Evolutionary conservation across 2,797 vertebrate species (phyloP), one percentile per base, ranked within the genome.

Genomic region (Poecilia picta): DNA sequence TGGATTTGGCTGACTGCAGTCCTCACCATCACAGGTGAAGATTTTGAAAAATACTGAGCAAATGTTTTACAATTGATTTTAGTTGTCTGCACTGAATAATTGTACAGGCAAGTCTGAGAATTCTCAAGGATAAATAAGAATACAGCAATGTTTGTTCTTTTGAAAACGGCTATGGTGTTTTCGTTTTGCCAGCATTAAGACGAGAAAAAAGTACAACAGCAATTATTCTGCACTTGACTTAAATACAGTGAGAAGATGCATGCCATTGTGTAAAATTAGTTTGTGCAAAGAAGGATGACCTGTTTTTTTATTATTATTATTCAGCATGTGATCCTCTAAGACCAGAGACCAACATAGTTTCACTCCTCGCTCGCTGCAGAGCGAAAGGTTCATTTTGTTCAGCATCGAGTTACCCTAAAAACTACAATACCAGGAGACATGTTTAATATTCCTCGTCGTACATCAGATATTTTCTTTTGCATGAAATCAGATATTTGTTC

Each of bases 401-500:
- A 79, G 81, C 85, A 55, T 41, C 49, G 2, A 82, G 83, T 83
- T 71, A 55, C 81, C 68, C 83, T 81, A 84, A 88, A 89, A 89
- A 90, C 85, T 83, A 94, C 87, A 82, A 89, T 76, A 87, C 81
- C 81, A 84, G 81, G 79, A 89, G 91, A 89, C 91, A 77, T 85
- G 87, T 93, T 94, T 93, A 93, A 93, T 92, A 93, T 94, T 94
- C 88, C 79, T 85, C 86, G 86, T 84, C 81, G 89, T 87, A 91
- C 90, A 92, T 94, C 93, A 91, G 92, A 91, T 91, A 91, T 93
- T 95, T 93, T 91, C 88, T 89, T 92, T 95, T 91, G 85, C 90
- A 92, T 93, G 88, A 92, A 95, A 95, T 94, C 92, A 89, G 94
- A 93, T 95, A 94, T 95, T 93, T 92, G 91, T 79, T 79, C 87